Percentiles rank a stretch among this genome's conserved stretches.
Evolutionary conservation across 2,113 vertebrate genomes (phyloP).

Genomic region (Sander lucioperca): DNA sequence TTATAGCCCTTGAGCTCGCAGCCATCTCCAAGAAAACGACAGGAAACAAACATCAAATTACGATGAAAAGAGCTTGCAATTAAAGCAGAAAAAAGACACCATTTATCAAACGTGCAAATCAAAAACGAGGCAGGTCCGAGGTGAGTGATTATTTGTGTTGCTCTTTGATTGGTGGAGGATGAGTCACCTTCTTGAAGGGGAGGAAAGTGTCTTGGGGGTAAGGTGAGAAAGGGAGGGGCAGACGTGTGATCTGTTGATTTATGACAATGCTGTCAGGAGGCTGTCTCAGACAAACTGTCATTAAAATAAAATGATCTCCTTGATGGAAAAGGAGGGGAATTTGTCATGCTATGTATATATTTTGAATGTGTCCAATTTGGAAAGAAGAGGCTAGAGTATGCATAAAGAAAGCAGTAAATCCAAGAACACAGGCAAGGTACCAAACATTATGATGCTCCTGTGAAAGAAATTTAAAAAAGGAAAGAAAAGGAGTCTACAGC

Average conservation of each 20-base stretch:
- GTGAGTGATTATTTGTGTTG: constrained; percentile 89
- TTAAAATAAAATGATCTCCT: constrained; percentile 94
- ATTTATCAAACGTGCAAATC: constrained; percentile 91
- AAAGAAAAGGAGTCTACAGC: background rate
- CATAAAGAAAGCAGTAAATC: background rate
- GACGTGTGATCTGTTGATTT: constrained; percentile 95
- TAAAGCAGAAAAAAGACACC: constrained; percentile 82
- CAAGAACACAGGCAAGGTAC: background rate
- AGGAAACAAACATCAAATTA: constrained; percentile 88
- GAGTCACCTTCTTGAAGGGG: constrained; percentile 92
- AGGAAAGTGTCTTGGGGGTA: constrained; percentile 95
- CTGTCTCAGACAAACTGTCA: constrained; percentile 91
- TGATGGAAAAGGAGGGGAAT: constrained; percentile 75
- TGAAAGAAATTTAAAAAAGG: background rate
- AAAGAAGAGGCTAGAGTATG: constrained; percentile 12
- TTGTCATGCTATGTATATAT: constrained; percentile 66
- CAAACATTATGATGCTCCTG: background rate
- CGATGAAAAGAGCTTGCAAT: constrained; percentile 85
- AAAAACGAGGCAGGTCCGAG: constrained; percentile 86
- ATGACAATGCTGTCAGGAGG: constrained; percentile 90
- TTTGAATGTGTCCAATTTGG: constrained; percentile 61
- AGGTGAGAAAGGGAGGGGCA: constrained; percentile 51
- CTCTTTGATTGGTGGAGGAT: constrained; percentile 93
- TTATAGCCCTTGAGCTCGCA: constrained; percentile 73
- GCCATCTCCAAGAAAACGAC: constrained; percentile 79